Evolutionary conservation across 2,113 vertebrate species (phyloP), one percentile per base, ranked within the genome.

Genomic region (Coregonus clupeaformis): DNA sequence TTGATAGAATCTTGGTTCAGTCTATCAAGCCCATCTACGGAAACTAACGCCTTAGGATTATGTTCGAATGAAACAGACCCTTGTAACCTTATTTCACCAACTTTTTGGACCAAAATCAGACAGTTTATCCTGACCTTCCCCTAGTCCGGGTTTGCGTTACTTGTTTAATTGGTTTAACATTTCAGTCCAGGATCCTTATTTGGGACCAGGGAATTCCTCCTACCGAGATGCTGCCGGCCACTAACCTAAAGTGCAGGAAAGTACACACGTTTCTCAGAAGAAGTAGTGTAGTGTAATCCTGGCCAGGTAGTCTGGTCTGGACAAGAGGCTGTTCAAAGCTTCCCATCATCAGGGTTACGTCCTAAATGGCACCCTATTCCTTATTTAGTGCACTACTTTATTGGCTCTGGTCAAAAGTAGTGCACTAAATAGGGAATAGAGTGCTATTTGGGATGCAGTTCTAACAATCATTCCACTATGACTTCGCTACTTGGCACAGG

Each of bases 161-260:
- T 32, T 49, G 5, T 29, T 65, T 72, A 79, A 83, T 42, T 42
- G 36, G 36, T 2, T 42, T 42, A 42, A 42, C 36, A 76, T 85
- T 83, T 80, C 68, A 69, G 45, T 66, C 9, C 59, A 74, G 68
- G 74, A 80, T 52, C 14, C 16, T 14, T 16, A 18, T 52, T 52
- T 52, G 49, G 5, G 64, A 79, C 74, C 64, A 67, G 82, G 81
- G 82, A 86, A 80, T 85, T 78, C 87, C 84, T 76, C 29, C 71
- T 74, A 73, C 64, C 74, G 29, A 77, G 25, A 59, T 24, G 29
- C n/a, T 20, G 36, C n/a, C 1, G 6, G 11, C 57, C 57, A n/a
- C n/a, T 62, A 62, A 22, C 24, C 7, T 25, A 24, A 22, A 62
- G 20, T n/a, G 63, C n/a, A 68, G n/a, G 69, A 81, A 79, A 63